phyloP scores from a whole-genome alignment of 1,140 invertebrate genomes.

The Pogonognathellus flavescens region DNA sequence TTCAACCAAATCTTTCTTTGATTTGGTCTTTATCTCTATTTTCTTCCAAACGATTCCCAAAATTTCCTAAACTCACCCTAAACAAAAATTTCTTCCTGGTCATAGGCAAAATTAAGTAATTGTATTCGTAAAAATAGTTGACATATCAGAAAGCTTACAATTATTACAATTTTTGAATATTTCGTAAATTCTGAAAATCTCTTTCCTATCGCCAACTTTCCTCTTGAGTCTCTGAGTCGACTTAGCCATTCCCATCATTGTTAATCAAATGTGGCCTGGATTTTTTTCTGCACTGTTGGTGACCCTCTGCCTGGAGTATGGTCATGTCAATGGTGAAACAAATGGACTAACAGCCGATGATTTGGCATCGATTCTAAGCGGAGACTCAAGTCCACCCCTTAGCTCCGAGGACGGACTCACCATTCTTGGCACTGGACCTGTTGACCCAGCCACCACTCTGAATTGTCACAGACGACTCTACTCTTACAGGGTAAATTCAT shows the following conservation, averaged over 20 bases:
- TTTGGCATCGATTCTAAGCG: slow-evolving; percentile 55
- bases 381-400: slow-evolving; percentile 62
- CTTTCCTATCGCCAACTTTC: background rate
- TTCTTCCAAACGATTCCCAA: background rate
- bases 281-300: slow-evolving; percentile 13
- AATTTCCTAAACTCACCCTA: too few relatives aligned
- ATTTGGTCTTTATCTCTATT: background rate
- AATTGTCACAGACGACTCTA: slow-evolving; percentile 73
- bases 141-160: background rate
- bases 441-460: slow-evolving; percentile 68
- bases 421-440: slow-evolving; percentile 65
- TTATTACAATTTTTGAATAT: background rate
- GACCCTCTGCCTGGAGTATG: background rate
- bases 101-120: too few relatives aligned
- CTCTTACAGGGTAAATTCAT: slow-evolving; percentile 68
- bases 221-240: background rate
- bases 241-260: background rate
- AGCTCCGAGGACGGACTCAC: slow-evolving; percentile 64
- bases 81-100: too few relatives aligned
- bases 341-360: background rate
- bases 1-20: background rate
- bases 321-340: background rate
- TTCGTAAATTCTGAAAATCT: background rate
- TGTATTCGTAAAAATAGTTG: too few relatives aligned
- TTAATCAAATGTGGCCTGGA: background rate